Evolutionary conservation across 2,888 invertebrate species (phyloP).

Genomic region (Stramonita haemastoma): DNA sequence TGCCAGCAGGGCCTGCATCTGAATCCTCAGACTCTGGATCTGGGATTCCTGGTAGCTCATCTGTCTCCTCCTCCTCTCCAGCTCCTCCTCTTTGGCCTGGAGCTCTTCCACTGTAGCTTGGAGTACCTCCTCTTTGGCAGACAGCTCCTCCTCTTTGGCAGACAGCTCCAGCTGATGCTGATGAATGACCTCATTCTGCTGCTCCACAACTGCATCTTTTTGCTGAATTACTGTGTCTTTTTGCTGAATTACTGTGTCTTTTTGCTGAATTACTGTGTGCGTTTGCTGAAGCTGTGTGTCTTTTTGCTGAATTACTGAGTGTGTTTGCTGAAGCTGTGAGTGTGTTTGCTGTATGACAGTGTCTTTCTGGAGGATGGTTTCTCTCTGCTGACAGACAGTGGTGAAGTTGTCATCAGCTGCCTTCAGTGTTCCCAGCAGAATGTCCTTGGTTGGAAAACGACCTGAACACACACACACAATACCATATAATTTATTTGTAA

Average conservation of each 20-base stretch:
- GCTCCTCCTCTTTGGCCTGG: background rate
- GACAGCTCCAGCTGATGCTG: background rate
- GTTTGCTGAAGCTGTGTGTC: background rate
- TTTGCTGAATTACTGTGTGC: background rate
- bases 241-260: constrained; percentile 1
- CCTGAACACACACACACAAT: constrained; percentile 18
- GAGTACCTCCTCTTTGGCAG: too few relatives aligned
- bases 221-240: constrained; percentile 9
- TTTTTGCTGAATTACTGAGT: background rate
- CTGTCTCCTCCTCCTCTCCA: constrained; percentile 4
- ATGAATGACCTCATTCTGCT: background rate
- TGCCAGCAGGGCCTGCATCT: constrained; percentile 27
- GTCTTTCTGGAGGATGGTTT: constrained; percentile 35
- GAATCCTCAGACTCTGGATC: constrained; percentile 1
- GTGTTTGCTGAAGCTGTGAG: background rate
- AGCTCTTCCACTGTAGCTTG: too few relatives aligned
- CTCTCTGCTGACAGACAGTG: constrained; percentile 44
- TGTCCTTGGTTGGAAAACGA: constrained; percentile 44
- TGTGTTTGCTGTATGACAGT: background rate
- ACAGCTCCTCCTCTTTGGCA: background rate
- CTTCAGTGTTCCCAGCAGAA: constrained; percentile 46
- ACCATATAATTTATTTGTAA: too few relatives aligned
- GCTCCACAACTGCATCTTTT: background rate
- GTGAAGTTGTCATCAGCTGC: constrained; percentile 45
- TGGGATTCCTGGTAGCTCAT: constrained; percentile 19